Evolutionary conservation across 1,140 invertebrate species (phyloP).

Genomic region (Eumaeus atala): DNA sequence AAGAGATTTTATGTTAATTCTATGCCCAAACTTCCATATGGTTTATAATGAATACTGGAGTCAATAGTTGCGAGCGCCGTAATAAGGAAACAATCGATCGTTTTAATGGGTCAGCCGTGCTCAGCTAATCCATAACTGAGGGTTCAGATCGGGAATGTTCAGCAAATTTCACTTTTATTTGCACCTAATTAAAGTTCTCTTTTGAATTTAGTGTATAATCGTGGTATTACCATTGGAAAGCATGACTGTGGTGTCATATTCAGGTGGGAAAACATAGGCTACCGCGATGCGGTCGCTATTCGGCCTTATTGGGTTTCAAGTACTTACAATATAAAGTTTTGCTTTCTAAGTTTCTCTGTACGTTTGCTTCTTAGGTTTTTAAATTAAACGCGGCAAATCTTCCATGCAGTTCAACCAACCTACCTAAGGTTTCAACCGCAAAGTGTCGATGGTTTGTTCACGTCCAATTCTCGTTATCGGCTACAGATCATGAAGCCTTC

Average conservation of each 20-base stretch:
- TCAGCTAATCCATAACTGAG: slow-evolving; percentile 59
- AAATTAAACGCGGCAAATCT: too few relatives aligned
- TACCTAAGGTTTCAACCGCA: too few relatives aligned
- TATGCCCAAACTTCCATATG: neutral
- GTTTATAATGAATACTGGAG: slow-evolving; percentile 43
- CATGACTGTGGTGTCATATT: slow-evolving; percentile 58
- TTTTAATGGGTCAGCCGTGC: slow-evolving; percentile 70
- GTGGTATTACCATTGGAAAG: slow-evolving; percentile 38
- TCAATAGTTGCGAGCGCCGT: slow-evolving; percentile 38
- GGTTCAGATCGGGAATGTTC: slow-evolving; percentile 36
- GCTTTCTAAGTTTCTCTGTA: slow-evolving; percentile 24
- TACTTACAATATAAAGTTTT: slow-evolving; percentile 49
- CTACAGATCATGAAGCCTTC: too few relatives aligned
- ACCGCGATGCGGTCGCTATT: slow-evolving; percentile 60
- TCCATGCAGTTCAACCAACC: too few relatives aligned
- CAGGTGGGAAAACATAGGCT: slow-evolving; percentile 70
- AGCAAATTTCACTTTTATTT: slow-evolving; percentile 49
- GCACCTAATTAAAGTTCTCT: slow-evolving; percentile 34
- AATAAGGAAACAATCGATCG: slow-evolving; percentile 73
- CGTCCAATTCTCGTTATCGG: too few relatives aligned
- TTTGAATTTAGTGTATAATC: slow-evolving; percentile 24
- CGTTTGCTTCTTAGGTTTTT: neutral
- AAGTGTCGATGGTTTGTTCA: too few relatives aligned
- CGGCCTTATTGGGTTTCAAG: slow-evolving; percentile 63
- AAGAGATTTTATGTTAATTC: slow-evolving; percentile 1